Base-by-base conservation (phyloP, 1,140 invertebrate genomes). In the Drosophila rufa region DNA sequence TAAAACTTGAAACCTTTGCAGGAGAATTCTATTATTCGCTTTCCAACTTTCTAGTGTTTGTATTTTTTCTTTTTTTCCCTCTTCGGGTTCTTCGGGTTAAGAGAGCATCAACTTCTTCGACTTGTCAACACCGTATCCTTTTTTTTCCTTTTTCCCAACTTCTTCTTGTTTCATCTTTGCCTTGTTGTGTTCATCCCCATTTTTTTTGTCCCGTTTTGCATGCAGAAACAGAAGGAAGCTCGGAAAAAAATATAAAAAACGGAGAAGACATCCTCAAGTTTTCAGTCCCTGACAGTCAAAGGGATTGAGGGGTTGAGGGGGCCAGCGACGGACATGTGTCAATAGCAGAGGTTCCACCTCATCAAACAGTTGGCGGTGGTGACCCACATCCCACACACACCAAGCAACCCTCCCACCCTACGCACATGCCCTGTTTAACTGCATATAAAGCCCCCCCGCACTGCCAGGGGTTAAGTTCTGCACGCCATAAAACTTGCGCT, bases 381-480 rank as follows among this genome's bases (percentile, higher is more conserved):
- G 81, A 85, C 81, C 77, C 81, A 84, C 55, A 79, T 75, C 42
- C 73, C 73, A 19, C 51, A n/a, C 47, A 8, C 42, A n/a, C 11
- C 48, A 61, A 19, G 22, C 12, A 27, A 53, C 19, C 51, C 53
- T 12, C 4, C 25, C 14, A 40, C 53, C 4, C 36, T 40, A 60
- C 79, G 53, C 65, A 75, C 64, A 66, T 59, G 58, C 40, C 57
- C 60, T 47, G 64, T 46, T 79, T 75, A 61, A 79, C 55, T 60
- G 74, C 74, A 68, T 56, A 75, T 80, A 75, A 62, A 46, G 81
- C 48, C 33, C 61, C 61, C 61, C 58, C 5, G 58, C 75, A 69
- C 55, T 69, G 61, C 48, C 57, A 15, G 33, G 62, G 68, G 55
- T 65, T 56, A 58, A 59, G 33, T 9, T 30, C 47, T 22, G 60